Base-by-base conservation (phyloP, 1,140 invertebrate genomes). In the Anastrepha obliqua region DNA sequence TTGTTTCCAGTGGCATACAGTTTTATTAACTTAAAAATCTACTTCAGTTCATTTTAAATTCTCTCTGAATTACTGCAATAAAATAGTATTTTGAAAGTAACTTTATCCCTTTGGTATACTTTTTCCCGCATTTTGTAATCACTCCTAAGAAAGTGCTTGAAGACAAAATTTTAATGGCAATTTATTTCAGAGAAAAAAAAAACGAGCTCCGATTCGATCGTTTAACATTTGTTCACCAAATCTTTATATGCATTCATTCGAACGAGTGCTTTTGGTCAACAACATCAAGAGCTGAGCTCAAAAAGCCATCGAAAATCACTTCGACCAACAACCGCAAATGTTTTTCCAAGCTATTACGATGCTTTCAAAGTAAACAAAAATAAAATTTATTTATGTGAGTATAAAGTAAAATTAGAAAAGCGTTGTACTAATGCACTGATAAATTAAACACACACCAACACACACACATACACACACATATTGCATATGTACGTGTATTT, bases 311-410 rank as follows among this genome's bases (percentile, higher is more conserved):
- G 17, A 20, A 81, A 81, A 81, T 29, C 47, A 20, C 51, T 4
- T 20, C 74, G 47, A n/a, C 47, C 51, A 55, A 29, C 44, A 81
- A 81, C 74, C 74, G 74, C 74, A 81, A 81, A 81, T 81, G 20
- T 51, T 55, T 81, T 55, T 55, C 2, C 47, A 55, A 81, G 47
- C 42, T 74, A 74, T 51, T 74, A 47, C 13, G 13, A 47, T 74
- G 70, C 74, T 55, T 55, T 55, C 74, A 81, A 55, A 81, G 74
- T 17, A 81, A 81, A 81, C 74, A 81, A 7, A 81, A 55, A 29
- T 81, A 81, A 44, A 15, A 4, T 7, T 8, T 13, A 62, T 15
- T n/a, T 62, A 62, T 62, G 20, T 39, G 64, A 55, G n/a, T 29
- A 29, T 11, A 7, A 62, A 62, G n/a, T 55, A 55, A 20, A 29